Base-by-base conservation (phyloP, 2,888 invertebrate genomes). In the Acrobasis repandana region DNA sequence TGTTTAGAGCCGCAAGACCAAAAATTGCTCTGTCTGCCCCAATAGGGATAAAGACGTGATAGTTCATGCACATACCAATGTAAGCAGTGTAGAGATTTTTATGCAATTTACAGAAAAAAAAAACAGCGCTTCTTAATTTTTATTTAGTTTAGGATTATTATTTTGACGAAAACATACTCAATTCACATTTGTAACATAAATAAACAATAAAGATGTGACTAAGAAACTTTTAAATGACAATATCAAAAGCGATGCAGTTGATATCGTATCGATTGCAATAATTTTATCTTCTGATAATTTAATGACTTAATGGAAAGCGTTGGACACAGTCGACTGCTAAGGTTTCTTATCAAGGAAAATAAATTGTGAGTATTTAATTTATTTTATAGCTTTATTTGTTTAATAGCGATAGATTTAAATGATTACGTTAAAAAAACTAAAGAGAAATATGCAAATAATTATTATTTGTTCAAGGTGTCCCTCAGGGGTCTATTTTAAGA, bases 321-420 rank as follows among this genome's bases (percentile, higher is more conserved):
- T 14, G 83, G 74, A 56, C 89, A 89, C 68, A 89, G 89, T 76
- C 67, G 82, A 10, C 64, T 89, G 9, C 61, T 89, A 66, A 88
- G 83, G 68, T 85, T 73, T 70, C 63, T 88, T 20, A 64, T 73
- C 70, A 49, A 49, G 47, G 46, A 50, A 34, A 20, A 50, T 9
- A 36, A 62, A 20, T 34, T 46, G 46, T 46, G 34, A 63, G 49
- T 33, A 51, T 60, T 43, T 38, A n/a, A 6, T 20, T 54, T 38
- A 54, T 54, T 54, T 54, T 5, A 1, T 43, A 4, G 14, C n/a
- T 43, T n/a, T 5, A 14, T 43, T 14, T 43, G 9, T 2, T 38
- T 11, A 1, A 11, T 38, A 38, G 10, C 4, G 14, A 43, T 14
- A 43, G 3, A n/a, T 14, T 43, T 43, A 5, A n/a, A 2, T 14